These are phyloP conservation scores for Philaethria dido DNA, from an alignment of 2,888 invertebrate species.

Conservation along the genomic window DNA sequence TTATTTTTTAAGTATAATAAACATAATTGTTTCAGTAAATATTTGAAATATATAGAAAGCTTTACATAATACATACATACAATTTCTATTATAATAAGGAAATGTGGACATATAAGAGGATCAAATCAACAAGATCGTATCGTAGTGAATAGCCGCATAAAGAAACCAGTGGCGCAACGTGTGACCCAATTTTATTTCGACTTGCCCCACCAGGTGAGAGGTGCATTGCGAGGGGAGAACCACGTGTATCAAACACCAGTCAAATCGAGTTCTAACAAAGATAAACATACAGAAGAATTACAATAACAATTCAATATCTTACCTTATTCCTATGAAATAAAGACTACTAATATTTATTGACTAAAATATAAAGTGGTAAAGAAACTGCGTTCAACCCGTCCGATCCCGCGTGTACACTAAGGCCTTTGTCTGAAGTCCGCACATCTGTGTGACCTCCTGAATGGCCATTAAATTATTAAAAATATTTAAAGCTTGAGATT, in stretches of 20 bases:
- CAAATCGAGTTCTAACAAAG: slow-evolving; percentile 53
- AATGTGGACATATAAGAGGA: slow-evolving; percentile 23
- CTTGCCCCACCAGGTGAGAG: slow-evolving; percentile 72
- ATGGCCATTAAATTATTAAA: slow-evolving; percentile 60
- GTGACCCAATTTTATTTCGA: slow-evolving; percentile 75
- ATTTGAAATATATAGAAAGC: neutral
- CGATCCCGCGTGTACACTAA: slow-evolving; percentile 61
- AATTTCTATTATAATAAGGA: slow-evolving; percentile 16
- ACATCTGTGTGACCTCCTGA: slow-evolving; percentile 63
- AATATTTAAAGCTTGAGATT: slow-evolving; percentile 45
- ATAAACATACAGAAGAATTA: slow-evolving; percentile 25
- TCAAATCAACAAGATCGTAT: slow-evolving; percentile 37
- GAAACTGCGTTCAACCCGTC: slow-evolving; percentile 67
- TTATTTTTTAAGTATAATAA: neutral
- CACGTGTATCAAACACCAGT: slow-evolving; percentile 66
- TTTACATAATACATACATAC: neutral
- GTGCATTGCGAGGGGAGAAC: slow-evolving; percentile 69
- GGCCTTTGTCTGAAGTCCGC: slow-evolving; percentile 71
- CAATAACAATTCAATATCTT: slow-evolving; percentile 22
- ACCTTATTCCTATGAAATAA: slow-evolving; percentile 16
- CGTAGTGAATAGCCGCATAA: slow-evolving; percentile 46
- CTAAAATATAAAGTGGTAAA: slow-evolving; percentile 46
- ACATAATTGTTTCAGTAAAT: neutral
- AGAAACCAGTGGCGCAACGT: slow-evolving; percentile 65
- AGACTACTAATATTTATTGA: neutral